Conservation (phyloP, 2,797 vertebrate genomes). For the Setipinna tenuifilis region DNA sequence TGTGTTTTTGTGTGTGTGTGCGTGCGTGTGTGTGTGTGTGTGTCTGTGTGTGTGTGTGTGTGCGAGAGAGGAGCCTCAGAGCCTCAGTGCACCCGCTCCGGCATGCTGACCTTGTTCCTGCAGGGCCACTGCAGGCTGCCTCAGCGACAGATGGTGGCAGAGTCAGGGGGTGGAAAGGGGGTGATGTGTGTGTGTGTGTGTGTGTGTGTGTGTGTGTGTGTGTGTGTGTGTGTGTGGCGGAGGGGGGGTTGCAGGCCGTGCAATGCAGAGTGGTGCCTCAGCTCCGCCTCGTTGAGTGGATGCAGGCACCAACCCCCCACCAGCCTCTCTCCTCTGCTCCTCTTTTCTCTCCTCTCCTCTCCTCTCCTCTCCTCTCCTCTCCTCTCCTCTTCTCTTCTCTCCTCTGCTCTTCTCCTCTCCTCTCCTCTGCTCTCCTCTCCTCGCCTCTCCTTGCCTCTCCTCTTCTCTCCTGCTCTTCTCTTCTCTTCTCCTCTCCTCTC, state of each 20-base stretch:
- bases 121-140: slow-evolving; percentile 40
- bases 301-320: slow-evolving; percentile 14
- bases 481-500: neutral
- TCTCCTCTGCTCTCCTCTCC: neutral
- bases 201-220: neutral
- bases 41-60: no score
- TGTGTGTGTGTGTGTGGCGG: neutral
- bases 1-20: no score
- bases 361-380: no score
- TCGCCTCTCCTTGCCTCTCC: neutral
- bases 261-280: neutral
- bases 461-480: no score
- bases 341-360: no score
- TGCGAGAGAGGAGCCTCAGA: no score
- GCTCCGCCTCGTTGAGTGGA: slow-evolving; percentile 5
- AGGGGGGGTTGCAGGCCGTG: neutral
- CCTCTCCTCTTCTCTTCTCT: neutral
- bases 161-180: slow-evolving; percentile 44
- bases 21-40: no score
- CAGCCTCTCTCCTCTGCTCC: neutral
- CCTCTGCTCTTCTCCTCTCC: no score
- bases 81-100: neutral
- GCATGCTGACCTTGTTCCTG: slow-evolving; percentile 46
- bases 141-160: slow-evolving; percentile 52
- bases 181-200: neutral